Conservation (phyloP, 2,113 vertebrate genomes). For the Lycaon pictus region DNA sequence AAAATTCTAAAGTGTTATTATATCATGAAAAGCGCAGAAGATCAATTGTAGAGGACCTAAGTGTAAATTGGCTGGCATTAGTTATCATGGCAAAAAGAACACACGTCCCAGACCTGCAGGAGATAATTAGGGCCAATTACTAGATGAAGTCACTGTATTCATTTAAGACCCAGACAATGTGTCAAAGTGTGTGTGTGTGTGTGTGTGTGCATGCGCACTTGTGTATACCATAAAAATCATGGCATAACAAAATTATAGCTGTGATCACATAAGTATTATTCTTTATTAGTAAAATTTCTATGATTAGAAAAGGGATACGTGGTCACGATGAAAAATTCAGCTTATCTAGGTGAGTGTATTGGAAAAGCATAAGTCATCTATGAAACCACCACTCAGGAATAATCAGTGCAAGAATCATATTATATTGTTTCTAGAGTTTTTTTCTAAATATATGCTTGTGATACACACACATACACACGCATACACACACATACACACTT, state of each 20-base stretch:
- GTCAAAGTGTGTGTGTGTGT: background rate
- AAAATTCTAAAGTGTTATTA: conserved; percentile 53
- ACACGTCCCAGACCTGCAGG: background rate
- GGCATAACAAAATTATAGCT: conserved; percentile 43
- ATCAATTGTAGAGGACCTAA: conserved; percentile 26
- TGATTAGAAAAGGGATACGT: background rate
- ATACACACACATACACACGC: background rate
- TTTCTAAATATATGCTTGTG: background rate
- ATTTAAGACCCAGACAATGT: conserved; percentile 20
- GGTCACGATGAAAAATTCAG: background rate
- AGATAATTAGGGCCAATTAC: conserved; percentile 59
- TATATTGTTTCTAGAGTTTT: background rate
- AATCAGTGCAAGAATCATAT: background rate
- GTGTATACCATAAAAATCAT: background rate
- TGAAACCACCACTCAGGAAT: conserved; percentile 23
- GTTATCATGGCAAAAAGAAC: background rate
- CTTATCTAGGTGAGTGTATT: background rate
- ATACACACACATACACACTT: background rate
- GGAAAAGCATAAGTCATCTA: background rate
- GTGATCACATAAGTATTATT: background rate
- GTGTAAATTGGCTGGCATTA: conserved; percentile 50
- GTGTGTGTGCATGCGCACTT: background rate
- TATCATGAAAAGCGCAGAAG: conserved; percentile 40
- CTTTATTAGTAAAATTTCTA: background rate
- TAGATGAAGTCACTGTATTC: background rate